These are phyloP conservation scores for Catostylus mosaicus DNA, from an alignment of 30 jellyfish, hydroid and myxozoan genomes.

Conservation along the genomic window DNA sequence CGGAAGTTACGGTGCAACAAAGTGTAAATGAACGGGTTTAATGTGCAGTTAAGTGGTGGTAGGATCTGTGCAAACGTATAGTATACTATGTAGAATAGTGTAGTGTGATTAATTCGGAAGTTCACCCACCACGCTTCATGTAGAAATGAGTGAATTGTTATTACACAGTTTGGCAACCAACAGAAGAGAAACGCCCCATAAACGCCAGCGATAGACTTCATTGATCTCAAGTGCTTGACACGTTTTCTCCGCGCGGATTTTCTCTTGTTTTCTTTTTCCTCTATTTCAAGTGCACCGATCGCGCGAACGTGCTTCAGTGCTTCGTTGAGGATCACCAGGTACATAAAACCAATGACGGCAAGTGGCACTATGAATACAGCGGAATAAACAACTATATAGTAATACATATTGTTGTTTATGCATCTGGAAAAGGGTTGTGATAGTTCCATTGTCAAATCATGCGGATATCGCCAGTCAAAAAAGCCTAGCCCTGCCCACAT, in stretches of 20 bases:
- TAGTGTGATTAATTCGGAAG: conserved; percentile 22
- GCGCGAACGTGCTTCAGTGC: conserved; percentile 80
- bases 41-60: conserved; percentile 75
- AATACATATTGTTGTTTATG: conserved; percentile 23
- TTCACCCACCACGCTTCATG: conserved; percentile 45
- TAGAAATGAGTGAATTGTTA: conserved; percentile 50
- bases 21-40: conserved; percentile 82
- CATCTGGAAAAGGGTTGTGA: conserved; percentile 30
- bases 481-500: conserved; percentile 70
- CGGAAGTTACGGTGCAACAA: conserved; percentile 62
- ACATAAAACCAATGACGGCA: conserved; percentile 61
- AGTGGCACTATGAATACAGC: conserved; percentile 65
- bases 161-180: conserved; percentile 82
- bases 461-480: conserved; percentile 72
- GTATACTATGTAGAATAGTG: conserved; percentile 29
- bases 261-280: not conserved
- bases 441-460: not conserved
- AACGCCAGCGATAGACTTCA: conserved; percentile 70
- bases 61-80: conserved; percentile 50
- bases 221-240: conserved; percentile 49
- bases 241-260: conserved; percentile 30
- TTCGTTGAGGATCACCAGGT: conserved; percentile 45
- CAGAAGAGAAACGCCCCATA: conserved; percentile 82
- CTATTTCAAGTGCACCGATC: conserved; percentile 54
- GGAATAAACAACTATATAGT: conserved; percentile 30